Percentiles rank a stretch among this genome's conserved stretches.
Evolutionary conservation across 2,797 vertebrate species (phyloP).

Genomic region (Myiotriccus ornatus): DNA sequence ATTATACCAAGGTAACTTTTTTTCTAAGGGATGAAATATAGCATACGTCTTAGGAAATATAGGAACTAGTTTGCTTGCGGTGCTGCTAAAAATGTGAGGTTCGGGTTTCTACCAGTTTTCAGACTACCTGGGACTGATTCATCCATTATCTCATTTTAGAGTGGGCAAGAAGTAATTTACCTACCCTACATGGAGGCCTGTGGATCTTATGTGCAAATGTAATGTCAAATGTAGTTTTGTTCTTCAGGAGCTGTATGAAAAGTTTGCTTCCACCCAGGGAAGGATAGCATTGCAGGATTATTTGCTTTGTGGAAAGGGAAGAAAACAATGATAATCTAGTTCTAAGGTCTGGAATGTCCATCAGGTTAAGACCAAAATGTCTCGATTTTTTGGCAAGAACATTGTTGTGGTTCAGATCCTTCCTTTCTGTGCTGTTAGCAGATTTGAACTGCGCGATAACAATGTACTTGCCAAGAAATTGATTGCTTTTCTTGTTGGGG

Average conservation of each 20-base stretch:
- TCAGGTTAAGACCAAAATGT: slow-evolving; percentile 47
- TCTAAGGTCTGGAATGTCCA: not conserved
- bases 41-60: not conserved
- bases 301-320: not conserved
- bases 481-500: slow-evolving; percentile 61
- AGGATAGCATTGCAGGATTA: not conserved
- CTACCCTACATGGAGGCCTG: not conserved
- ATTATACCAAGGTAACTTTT: not conserved
- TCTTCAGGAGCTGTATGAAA: not conserved
- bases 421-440: not conserved
- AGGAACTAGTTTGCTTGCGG: not conserved
- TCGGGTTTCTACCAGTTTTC: not conserved
- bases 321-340: slow-evolving; percentile 6
- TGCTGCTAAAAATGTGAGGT: not conserved
- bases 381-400: slow-evolving; percentile 11
- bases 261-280: not conserved
- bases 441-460: not conserved
- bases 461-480: not conserved
- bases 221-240: not conserved
- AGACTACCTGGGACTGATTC: not conserved
- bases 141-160: not conserved
- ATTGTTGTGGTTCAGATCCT: not conserved
- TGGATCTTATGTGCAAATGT: not conserved
- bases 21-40: not conserved
- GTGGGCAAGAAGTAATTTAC: not conserved